Percentiles rank a stretch among this genome's conserved stretches.
These are phyloP conservation scores for Oreohelix idahoensis DNA, from an alignment of 1,140 invertebrate species.

Conservation along the genomic window DNA sequence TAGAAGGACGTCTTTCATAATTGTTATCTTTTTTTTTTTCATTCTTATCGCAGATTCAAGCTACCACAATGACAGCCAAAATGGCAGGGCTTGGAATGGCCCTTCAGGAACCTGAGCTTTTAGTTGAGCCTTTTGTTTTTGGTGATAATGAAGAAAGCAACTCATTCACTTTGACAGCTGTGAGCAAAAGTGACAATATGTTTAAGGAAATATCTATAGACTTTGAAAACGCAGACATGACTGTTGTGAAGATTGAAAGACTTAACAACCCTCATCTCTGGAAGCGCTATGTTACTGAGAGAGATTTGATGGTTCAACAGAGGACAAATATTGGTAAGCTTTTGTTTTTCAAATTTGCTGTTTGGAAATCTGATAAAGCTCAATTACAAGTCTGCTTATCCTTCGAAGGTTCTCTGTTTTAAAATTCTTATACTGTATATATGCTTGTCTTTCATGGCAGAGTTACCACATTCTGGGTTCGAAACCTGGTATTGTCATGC, in stretches of 20 bases:
- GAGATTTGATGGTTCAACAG: conserved; percentile 46
- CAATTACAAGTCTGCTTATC: too few species aligned
- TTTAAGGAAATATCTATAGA: conserved; percentile 57
- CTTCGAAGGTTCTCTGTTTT: too few species aligned
- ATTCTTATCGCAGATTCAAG: background rate
- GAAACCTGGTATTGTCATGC: too few species aligned
- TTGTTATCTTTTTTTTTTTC: background rate
- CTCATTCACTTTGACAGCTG: conserved; percentile 1
- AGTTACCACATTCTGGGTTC: too few species aligned
- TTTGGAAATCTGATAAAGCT: too few species aligned
- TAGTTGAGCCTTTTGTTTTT: background rate
- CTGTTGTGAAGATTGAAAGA: conserved; percentile 53
- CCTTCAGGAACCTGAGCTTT: conserved; percentile 6
- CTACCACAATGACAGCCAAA: background rate
- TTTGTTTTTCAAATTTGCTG: background rate
- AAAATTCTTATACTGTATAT: too few species aligned
- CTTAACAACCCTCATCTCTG: conserved; percentile 54
- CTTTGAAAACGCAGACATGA: conserved; percentile 52
- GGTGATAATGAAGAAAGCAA: background rate
- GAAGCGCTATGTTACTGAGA: conserved; percentile 56
- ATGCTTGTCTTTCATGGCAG: too few species aligned
- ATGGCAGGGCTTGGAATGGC: conserved; percentile 30
- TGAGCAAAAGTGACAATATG: conserved; percentile 45
- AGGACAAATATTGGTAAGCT: conserved; percentile 30
- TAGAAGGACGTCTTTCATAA: background rate